Evolutionary conservation across 2,113 vertebrate species (phyloP).

Genomic region (Cavia aperea): DNA sequence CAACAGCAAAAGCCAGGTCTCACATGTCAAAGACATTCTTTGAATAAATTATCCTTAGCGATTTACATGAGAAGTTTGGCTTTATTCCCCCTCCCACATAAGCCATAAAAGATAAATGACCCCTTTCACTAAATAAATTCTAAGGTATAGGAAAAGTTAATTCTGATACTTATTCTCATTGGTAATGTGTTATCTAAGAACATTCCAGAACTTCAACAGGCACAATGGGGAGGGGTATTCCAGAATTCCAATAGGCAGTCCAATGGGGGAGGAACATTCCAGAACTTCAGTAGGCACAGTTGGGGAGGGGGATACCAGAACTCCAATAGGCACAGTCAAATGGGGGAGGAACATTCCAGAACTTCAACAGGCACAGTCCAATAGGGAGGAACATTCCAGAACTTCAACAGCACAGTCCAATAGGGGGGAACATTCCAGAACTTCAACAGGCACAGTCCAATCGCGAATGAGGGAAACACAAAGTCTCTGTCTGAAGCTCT

Average conservation of each 20-base stretch:
- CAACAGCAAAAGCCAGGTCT: conserved; percentile 59
- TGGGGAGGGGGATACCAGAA: background rate
- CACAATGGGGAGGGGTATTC: background rate
- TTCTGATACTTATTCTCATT: background rate
- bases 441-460: conserved; percentile 22
- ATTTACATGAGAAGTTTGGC: conserved; percentile 33
- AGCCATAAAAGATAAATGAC: background rate
- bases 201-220: background rate
- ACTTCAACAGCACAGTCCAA: conserved; percentile 37
- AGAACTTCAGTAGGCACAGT: conserved; percentile 27
- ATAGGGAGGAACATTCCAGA: background rate
- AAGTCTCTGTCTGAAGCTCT: background rate
- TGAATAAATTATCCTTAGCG: conserved; percentile 58
- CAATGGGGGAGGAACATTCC: background rate
- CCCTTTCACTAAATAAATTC: conserved; percentile 35
- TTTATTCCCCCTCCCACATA: background rate
- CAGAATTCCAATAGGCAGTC: background rate
- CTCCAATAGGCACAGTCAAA: conserved; percentile 30
- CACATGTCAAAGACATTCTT: conserved; percentile 57
- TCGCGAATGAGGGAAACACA: background rate
- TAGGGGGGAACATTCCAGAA: background rate
- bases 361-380: conserved; percentile 29
- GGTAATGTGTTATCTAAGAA: conserved; percentile 16
- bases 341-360: background rate
- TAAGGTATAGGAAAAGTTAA: conserved; percentile 39